Evolutionary conservation across 2,888 invertebrate species (phyloP), one percentile per base, ranked within the genome.

Genomic region (Limnephilus auricula): DNA sequence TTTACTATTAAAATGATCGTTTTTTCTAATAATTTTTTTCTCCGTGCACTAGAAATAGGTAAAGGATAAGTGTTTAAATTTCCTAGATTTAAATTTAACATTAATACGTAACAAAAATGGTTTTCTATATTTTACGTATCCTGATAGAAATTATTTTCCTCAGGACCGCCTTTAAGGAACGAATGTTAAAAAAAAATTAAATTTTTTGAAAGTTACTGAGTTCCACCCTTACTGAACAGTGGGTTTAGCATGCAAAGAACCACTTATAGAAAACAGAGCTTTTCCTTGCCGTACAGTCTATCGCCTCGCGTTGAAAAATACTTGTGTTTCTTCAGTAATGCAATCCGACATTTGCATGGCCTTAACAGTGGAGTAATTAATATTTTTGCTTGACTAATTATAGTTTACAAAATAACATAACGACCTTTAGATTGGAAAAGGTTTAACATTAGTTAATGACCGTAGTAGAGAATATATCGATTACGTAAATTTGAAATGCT

Each of bases 231-330:
- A 9, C n/a, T 13, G 13, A 25, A 65, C 65, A 65, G 65, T 65
- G 9, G 3, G 45, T 80, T 18, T 80, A 32, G 80, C 80, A 80
- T 32, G 80, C 31, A 31, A 80, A 13, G 31, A 31, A 80, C 80
- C 80, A 80, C 30, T 80, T 80, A 80, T 31, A 80, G 32, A 80
- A 80, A 80, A 80, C 65, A 65, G 65, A 32, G 32, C 31, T 80
- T 80, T 80, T 15, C 80, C 32, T 32, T 32, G 80, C 31, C 2
- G 32, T 32, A 31, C 31, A 31, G 32, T 30, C 32, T 1, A 80
- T 80, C 80, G 80, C 25, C 9, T 65, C 25, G 65, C 65, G 65
- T 65, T 65, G 65, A 65, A 65, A 65, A 65, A 65, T 65, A 25
- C n/a, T 65, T 65, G 25, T 65, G 65, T 65, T 65, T 45, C 45